Conservation (phyloP, 2,888 invertebrate genomes). For the Bimastos eiseni region DNA sequence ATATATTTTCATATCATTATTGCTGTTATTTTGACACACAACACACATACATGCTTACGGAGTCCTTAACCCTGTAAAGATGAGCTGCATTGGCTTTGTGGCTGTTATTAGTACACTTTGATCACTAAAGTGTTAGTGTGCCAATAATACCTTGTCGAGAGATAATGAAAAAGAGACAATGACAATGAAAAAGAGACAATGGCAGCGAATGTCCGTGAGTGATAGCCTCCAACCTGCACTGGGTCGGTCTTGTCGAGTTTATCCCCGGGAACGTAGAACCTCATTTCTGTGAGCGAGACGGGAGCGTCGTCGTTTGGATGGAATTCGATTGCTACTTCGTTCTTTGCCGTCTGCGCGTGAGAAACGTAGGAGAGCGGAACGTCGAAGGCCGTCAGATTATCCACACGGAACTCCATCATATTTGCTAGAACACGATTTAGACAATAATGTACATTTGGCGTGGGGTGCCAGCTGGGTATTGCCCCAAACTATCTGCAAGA, state of each 20-base stretch:
- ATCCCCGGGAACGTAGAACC: conserved; percentile 91
- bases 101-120: too few relatives aligned
- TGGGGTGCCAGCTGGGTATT: too few relatives aligned
- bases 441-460: neutral
- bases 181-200: neutral
- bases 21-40: too few relatives aligned
- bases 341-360: conserved; percentile 92
- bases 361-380: conserved; percentile 93
- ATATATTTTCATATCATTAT: too few relatives aligned
- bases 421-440: conserved; percentile 50
- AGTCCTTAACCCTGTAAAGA: too few relatives aligned
- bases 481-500: too few relatives aligned
- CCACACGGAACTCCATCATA: conserved; percentile 58
- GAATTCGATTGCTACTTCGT: conserved; percentile 96
- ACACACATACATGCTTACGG: too few relatives aligned
- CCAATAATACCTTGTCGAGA: neutral
- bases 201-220: neutral
- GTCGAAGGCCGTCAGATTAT: conserved; percentile 79
- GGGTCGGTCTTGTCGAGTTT: conserved; percentile 72
- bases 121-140: too few relatives aligned
- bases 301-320: conserved; percentile 98
- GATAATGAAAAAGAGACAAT: neutral
- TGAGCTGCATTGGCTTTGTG: too few relatives aligned
- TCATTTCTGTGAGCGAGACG: conserved; percentile 93
- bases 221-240: neutral